Evolutionary conservation across 2,113 vertebrate genomes (phyloP).

Genomic region (Elgaria multicarinata): DNA sequence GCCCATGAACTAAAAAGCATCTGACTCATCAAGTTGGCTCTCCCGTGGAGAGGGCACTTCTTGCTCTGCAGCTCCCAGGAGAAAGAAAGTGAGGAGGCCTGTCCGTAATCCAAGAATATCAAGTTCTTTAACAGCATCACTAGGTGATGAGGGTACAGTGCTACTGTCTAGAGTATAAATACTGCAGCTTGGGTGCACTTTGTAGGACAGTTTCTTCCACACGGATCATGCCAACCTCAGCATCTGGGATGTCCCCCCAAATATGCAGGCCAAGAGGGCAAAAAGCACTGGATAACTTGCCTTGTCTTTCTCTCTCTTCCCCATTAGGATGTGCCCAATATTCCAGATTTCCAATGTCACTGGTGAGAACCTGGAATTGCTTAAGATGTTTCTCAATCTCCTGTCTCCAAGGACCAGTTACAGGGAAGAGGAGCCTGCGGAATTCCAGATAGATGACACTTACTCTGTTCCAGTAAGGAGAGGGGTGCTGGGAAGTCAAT

Average conservation of each 20-base stretch:
- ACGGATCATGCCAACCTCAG: conserved; percentile 33
- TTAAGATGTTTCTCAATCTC: conserved; percentile 99
- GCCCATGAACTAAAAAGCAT: neutral
- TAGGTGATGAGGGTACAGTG: conserved; percentile 39
- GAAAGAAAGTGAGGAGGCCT: neutral
- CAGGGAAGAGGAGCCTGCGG: conserved; percentile 94
- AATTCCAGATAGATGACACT: conserved; percentile 99
- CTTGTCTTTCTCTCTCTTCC: conserved; percentile 14
- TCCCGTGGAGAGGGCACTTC: neutral
- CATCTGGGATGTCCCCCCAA: conserved; percentile 51
- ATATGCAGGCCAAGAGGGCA: neutral
- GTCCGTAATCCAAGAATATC: conserved; percentile 43
- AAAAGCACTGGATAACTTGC: neutral
- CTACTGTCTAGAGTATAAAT: conserved; percentile 40
- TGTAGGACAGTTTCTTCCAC: conserved; percentile 47
- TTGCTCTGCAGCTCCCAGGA: neutral
- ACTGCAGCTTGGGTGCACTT: conserved; percentile 29
- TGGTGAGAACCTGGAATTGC: conserved; percentile 94
- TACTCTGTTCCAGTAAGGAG: conserved; percentile 96
- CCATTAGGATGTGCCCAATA: conserved; percentile 94
- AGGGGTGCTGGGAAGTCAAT: neutral
- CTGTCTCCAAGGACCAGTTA: conserved; percentile 95
- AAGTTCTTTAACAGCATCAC: conserved; percentile 27
- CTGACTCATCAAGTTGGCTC: neutral
- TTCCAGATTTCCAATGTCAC: conserved; percentile 99